Base-by-base conservation (phyloP, 2,888 invertebrate genomes). In the Leptogaster cylindrica region DNA sequence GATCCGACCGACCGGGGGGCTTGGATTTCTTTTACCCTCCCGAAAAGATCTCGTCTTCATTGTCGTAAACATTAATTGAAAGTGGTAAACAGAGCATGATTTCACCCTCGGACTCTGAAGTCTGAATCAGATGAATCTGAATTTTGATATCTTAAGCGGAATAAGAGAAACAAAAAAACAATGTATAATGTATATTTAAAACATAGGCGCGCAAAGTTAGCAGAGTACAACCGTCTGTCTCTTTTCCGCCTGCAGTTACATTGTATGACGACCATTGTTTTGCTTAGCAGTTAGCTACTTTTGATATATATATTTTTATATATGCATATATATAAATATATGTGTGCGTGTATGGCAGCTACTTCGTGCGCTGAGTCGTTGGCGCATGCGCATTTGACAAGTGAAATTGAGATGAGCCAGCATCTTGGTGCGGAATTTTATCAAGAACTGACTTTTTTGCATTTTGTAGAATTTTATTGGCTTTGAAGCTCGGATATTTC, bases 361-460 rank as follows among this genome's bases (percentile, higher is more conserved):
- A 10, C 20, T 18, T 14, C 23, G n/a, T 25, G 12, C 44, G 5
- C 12, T 25, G 44, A 61, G 23, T 61, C 25, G 39, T 20, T 50
- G 65, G 55, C 63, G 69, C 69, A 69, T 69, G 69, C 69, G 69
- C 69, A 31, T 61, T 65, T 64, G 67, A 64, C 67, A 69, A 67
- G 69, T 69, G 67, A 69, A 69, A 67, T 69, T 67, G 69, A 69
- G 69, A 69, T 58, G 64, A 65, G 61, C 63, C 36, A 51, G 61
- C 46, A 44, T 58, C 55, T 12, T 58, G 14, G 31, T 41, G 52
- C 36, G 39, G 52, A 66, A 52, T 51, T 52, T 39, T 28, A 52
- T 39, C 33, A 27, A 33, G 28, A 28, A 25, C 18, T 48, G 58
- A 46, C 48, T 44, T 55, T 66, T 58, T 48, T 44, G 44, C 33